Evolutionary conservation across 2,113 vertebrate genomes (phyloP).

Genomic region (Megaceryle maxima): DNA sequence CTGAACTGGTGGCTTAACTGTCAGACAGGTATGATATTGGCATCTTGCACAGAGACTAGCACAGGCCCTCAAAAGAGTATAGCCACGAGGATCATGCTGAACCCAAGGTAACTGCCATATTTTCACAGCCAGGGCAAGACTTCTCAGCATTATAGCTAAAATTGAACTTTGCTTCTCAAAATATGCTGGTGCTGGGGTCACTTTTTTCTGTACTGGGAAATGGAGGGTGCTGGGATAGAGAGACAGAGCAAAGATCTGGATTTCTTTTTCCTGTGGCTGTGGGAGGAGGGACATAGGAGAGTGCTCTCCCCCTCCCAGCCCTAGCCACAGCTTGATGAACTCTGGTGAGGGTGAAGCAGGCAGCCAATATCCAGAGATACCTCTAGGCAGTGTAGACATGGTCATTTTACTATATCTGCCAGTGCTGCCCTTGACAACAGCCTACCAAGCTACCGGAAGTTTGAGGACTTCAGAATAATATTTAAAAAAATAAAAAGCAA

Average conservation of each 20-base stretch:
- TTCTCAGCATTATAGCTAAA: not conserved
- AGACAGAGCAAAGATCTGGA: not conserved
- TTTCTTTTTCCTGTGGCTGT: not conserved
- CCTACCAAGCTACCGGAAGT: not conserved
- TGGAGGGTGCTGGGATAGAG: not conserved
- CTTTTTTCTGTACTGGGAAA: not conserved
- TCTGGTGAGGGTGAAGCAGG: not conserved
- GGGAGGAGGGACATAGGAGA: not conserved
- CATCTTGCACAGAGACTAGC: not conserved
- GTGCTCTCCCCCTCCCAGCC: not conserved
- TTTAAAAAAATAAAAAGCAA: not conserved
- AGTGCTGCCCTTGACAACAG: not conserved
- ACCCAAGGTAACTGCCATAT: not conserved
- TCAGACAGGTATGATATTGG: not conserved
- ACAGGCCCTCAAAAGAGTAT: fast-evolving
- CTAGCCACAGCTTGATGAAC: not conserved
- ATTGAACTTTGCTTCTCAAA: not conserved
- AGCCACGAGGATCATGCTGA: not conserved
- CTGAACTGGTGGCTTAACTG: not conserved
- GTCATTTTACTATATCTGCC: not conserved
- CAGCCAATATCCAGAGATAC: not conserved
- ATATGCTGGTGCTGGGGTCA: not conserved
- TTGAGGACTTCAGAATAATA: not conserved
- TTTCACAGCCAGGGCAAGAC: not conserved
- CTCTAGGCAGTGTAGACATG: not conserved